phyloP scores from a whole-genome alignment of 2,797 vertebrate species.

The Coranthus polyacanthus region DNA sequence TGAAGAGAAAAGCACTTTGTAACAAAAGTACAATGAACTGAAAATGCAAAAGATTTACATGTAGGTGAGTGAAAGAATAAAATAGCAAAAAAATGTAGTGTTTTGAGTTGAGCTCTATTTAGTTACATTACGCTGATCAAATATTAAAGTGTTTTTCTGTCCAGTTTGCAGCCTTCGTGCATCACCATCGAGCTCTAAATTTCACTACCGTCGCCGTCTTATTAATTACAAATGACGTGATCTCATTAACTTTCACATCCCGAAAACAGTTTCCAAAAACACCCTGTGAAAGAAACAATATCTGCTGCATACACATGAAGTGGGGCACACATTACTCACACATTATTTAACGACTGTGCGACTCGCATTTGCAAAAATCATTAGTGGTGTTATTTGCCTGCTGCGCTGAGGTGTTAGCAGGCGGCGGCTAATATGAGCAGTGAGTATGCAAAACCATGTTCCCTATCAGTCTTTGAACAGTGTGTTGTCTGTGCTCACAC shows the following conservation, averaged over 20 bases:
- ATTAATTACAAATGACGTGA: conserved; percentile 61
- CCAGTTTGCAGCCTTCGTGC: neutral
- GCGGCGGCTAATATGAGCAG: conserved; percentile 61
- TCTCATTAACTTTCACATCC: conserved; percentile 60
- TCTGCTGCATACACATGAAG: conserved; percentile 50
- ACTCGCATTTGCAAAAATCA: conserved; percentile 77
- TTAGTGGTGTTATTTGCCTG: conserved; percentile 71
- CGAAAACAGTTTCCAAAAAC: conserved; percentile 51
- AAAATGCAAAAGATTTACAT: too few species aligned
- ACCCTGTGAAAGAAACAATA: conserved; percentile 20
- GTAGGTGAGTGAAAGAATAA: too few species aligned
- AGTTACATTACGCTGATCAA: too few species aligned
- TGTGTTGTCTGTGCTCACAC: conserved; percentile 54
- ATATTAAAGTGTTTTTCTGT: neutral
- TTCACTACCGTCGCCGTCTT: conserved; percentile 30
- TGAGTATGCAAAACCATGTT: conserved; percentile 73
- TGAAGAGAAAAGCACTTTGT: too few species aligned
- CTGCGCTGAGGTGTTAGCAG: conserved; percentile 64
- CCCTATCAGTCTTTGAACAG: conserved; percentile 73
- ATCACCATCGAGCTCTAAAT: conserved; percentile 9
- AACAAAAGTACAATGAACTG: too few species aligned
- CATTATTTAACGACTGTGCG: conserved; percentile 71
- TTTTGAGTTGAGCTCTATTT: too few species aligned
- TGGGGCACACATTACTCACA: conserved; percentile 57
- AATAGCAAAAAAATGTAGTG: too few species aligned